Percentiles rank a stretch among this genome's conserved stretches.
These are phyloP conservation scores for Abramis brama DNA, from an alignment of 2,113 vertebrate genomes.

Conservation along the genomic window DNA sequence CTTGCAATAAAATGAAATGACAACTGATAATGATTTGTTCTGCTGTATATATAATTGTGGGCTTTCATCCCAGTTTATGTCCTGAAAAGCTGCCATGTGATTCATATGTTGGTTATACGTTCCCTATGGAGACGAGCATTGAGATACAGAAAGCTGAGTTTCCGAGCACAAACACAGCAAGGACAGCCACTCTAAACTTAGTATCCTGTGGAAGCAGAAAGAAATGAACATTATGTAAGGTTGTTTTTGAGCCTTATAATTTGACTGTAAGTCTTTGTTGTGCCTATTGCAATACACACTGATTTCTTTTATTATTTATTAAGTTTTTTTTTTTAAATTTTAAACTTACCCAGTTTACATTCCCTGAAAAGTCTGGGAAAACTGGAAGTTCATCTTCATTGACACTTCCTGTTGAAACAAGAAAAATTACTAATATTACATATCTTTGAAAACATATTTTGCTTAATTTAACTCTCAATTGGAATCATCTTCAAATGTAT, in stretches of 20 bases:
- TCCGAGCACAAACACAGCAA: conserved; percentile 80
- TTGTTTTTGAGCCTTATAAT: not conserved
- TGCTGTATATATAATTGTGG: not conserved
- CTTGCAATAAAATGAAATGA: conserved; percentile 46
- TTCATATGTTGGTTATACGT: conserved; percentile 57
- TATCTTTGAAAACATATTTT: not conserved
- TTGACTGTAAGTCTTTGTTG: not conserved
- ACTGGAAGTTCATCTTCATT: conserved; percentile 24
- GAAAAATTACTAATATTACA: not conserved
- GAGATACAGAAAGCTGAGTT: conserved; percentile 75
- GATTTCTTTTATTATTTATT: not conserved
- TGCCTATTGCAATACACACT: not conserved
- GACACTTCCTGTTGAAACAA: conserved; percentile 13
- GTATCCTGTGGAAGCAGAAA: conserved; percentile 72
- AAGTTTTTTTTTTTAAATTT: not conserved
- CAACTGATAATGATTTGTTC: not conserved
- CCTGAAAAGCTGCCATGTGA: not conserved
- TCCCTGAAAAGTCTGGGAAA: conserved; percentile 23
- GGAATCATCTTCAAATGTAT: not conserved
- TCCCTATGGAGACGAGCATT: conserved; percentile 74
- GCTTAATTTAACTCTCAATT: not conserved
- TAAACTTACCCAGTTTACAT: conserved; percentile 22
- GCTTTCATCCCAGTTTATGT: conserved; percentile 9
- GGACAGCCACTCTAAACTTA: conserved; percentile 76
- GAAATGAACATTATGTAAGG: conserved; percentile 12